A percentile compares a stretch with the other conserved stretches of the same genome.
Evolutionary conservation across 2,888 invertebrate genomes (phyloP).

Genomic region (Cyclophora albipunctata): DNA sequence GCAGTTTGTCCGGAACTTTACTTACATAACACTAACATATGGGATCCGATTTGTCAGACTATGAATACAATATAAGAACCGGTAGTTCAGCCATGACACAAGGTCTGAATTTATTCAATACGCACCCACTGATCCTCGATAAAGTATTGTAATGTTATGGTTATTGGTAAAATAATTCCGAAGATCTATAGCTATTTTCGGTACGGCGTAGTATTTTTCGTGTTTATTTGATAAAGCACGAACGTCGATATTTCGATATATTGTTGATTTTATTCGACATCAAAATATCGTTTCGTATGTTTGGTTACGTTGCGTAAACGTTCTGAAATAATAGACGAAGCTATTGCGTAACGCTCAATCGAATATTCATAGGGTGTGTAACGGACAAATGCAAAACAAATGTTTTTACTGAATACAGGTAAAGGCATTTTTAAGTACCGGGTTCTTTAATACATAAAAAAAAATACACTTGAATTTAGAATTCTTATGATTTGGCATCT

Average conservation of each 20-base stretch:
- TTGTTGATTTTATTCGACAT: too few species aligned
- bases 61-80: conserved; percentile 17
- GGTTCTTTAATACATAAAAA: too few species aligned
- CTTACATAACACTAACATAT: conserved; percentile 17
- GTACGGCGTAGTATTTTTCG: background rate
- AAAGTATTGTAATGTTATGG: conserved; percentile 21
- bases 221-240: background rate
- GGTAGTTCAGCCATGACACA: conserved; percentile 13
- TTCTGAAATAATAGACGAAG: background rate
- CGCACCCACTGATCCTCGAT: conserved; percentile 12
- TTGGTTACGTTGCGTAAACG: background rate
- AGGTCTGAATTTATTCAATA: conserved; percentile 19
- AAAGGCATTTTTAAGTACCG: too few species aligned
- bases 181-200: conserved; percentile 6
- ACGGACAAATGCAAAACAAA: too few species aligned
- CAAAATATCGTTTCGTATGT: too few species aligned
- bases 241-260: background rate
- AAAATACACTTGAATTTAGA: too few species aligned
- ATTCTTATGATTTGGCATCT: too few species aligned
- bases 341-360: too few species aligned
- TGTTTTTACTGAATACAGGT: too few species aligned
- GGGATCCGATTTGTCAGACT: conserved; percentile 17
- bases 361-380: too few species aligned
- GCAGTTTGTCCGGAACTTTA: conserved; percentile 7
- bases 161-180: conserved; percentile 16